Evolutionary conservation across 2,113 vertebrate species (phyloP).

Genomic region (zebrafish (Danio rerio)): GRCz12tu NC_133177.1:35839501-35840000

Average conservation of each 20-base stretch:
- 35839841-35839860: slow-evolving; percentile 71
- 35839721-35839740: slow-evolving; percentile 14
- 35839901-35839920: slow-evolving; percentile 63
- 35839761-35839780: slow-evolving; percentile 60
- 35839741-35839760: slow-evolving; percentile 11
- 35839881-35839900: slow-evolving; percentile 81
- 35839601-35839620: neutral
- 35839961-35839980: slow-evolving; percentile 69
- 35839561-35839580: neutral
- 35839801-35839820: slow-evolving; percentile 75
- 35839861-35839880: slow-evolving; percentile 75
- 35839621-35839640: neutral
- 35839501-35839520: too few relatives aligned
- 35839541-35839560: too few relatives aligned
- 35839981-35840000: slow-evolving; percentile 66
- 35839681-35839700: neutral
- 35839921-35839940: slow-evolving; percentile 62
- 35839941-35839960: slow-evolving; percentile 50
- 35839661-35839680: neutral
- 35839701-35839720: neutral
- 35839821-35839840: slow-evolving; percentile 82
- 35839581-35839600: neutral
- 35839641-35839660: neutral
- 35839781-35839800: slow-evolving; percentile 70
- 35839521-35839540: too few relatives aligned